These are phyloP conservation scores for Dolichallabes microphthalmus DNA, from an alignment of 2,113 vertebrate genomes.

Conservation along the genomic window DNA sequence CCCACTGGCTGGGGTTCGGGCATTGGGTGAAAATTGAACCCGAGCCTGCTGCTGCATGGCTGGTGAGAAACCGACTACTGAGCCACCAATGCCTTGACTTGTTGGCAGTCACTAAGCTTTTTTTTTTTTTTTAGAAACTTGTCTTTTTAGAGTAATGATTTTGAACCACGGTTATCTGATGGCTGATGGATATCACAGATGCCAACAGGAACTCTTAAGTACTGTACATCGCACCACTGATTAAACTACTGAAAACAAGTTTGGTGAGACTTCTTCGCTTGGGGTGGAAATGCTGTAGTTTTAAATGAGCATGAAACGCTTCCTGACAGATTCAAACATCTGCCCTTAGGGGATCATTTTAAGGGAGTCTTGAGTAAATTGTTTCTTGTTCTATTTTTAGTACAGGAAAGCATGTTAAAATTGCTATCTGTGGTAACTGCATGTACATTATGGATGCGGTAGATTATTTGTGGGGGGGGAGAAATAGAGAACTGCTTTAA, in stretches of 20 bases:
- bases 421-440: neutral
- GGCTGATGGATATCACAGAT: neutral
- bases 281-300: neutral
- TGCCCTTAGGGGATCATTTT: neutral
- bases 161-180: neutral
- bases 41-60: too few relatives aligned
- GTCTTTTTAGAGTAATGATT: neutral
- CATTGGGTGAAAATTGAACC: too few relatives aligned
- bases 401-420: neutral
- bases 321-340: neutral
- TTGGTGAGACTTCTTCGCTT: neutral
- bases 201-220: neutral
- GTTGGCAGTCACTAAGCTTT: neutral
- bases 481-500: neutral
- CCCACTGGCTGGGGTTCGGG: too few relatives aligned
- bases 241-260: neutral
- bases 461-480: neutral
- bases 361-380: neutral
- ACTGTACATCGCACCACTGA: neutral
- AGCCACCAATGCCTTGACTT: too few relatives aligned
- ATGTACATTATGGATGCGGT: neutral
- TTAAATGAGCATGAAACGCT: neutral
- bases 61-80: too few relatives aligned
- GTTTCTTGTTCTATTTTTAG: neutral
- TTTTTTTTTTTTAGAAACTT: too few relatives aligned